Evolutionary conservation across 1,140 invertebrate species (phyloP).

Genomic region (Drosophila leontia): DNA sequence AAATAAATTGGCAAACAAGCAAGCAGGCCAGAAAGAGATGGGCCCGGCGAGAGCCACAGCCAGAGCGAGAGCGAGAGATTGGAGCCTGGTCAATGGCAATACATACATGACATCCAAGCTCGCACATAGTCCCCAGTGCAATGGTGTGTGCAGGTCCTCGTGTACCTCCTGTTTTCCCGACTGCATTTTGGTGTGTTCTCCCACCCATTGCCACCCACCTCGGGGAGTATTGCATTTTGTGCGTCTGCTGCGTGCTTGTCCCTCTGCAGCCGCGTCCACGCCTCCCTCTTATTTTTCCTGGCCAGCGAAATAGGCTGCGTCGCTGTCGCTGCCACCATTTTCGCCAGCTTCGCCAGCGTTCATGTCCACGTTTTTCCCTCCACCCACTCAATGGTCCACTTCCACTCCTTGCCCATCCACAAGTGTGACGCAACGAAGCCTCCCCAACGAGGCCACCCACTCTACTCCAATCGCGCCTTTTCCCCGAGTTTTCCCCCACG

Average conservation of each 20-base stretch:
- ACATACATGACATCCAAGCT: constrained; percentile 66
- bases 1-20: constrained; percentile 83
- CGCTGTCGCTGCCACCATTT: constrained; percentile 36
- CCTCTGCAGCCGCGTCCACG: constrained; percentile 7
- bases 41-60: constrained; percentile 1
- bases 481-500: constrained; percentile 22
- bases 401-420: constrained; percentile 1
- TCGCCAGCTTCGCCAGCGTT: constrained; percentile 15
- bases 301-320: constrained; percentile 63
- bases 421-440: constrained; percentile 29
- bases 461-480: constrained; percentile 11
- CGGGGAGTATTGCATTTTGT: constrained; percentile 59
- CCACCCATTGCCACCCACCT: constrained; percentile 2
- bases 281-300: constrained; percentile 32
- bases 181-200: constrained; percentile 62
- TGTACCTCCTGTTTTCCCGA: constrained; percentile 40
- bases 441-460: constrained; percentile 7
- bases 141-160: constrained; percentile 33
- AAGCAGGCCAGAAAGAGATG: constrained; percentile 54
- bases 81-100: constrained; percentile 69
- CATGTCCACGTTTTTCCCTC: constrained; percentile 31
- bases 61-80: not conserved
- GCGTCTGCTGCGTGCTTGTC: constrained; percentile 50
- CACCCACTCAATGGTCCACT: not conserved
- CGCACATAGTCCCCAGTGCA: constrained; percentile 62